Base-by-base conservation (phyloP, 1,140 invertebrate genomes). In the Hycleus phaleratus region DNA sequence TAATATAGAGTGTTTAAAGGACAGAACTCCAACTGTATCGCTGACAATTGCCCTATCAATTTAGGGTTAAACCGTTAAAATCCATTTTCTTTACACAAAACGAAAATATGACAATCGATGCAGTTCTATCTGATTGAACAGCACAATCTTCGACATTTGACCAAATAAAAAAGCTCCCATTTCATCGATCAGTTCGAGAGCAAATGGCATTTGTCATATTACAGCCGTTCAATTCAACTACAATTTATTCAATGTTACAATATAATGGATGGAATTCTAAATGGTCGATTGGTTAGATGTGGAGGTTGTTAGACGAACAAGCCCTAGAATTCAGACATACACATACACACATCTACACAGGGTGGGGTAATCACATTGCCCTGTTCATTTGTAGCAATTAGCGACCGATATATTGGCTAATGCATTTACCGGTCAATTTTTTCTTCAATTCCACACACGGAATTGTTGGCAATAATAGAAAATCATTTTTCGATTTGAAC, bases 151-250 rank as follows among this genome's bases (percentile, higher is more conserved):
- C 54, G 49, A 57, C 59, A 57, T 57, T 60, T 56, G 61, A 55
- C 61, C 61, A 49, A 63, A 63, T 54, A 32, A 32, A 54, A 60
- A 59, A 50, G 42, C 56, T 25, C 58, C 46, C 49, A 50, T 61
- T 53, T 52, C 51, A 32, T 32, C 32, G 49, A 60, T 53, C 52
- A 57, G 55, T 59, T 59, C 59, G 46, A 56, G 52, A 53, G 62
- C 62, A 59, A 61, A 61, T 56, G 46, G 56, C 62, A 60, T 64
- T 61, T 54, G 59, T 59, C 58, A 64, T 64, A 61, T 61, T 49
- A 50, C 62, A 64, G 51, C 32, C 26, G 47, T 25, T 46, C 61
- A 26, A 25, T 9, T 32, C 10, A 38, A 46, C n/a, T 8, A 4
- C 4, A 32, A 26, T 39, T 5, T 11, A 18, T 3, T 4, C 3